Percentiles rank a stretch among this genome's conserved stretches.
These are phyloP conservation scores for Hemithea aestivaria DNA, from an alignment of 2,888 invertebrate genomes.

Conservation along the genomic window DNA sequence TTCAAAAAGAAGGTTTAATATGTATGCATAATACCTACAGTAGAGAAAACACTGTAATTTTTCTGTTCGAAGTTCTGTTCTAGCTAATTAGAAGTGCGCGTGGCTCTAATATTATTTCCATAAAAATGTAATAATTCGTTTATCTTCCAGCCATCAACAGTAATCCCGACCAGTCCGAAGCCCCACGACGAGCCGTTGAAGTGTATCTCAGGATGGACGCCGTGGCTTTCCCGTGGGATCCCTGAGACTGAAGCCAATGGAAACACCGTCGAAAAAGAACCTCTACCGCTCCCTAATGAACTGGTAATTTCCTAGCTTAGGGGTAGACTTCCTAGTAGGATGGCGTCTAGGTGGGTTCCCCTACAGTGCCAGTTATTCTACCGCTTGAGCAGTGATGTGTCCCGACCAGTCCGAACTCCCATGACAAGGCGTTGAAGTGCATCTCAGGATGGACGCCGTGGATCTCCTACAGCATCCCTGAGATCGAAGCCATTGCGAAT, in stretches of 20 bases:
- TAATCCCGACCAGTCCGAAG: conserved; percentile 35
- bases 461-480: conserved; percentile 81
- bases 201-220: conserved; percentile 87
- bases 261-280: conserved; percentile 65
- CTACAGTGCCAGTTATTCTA: no score
- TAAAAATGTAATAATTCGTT: not conserved
- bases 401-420: conserved; percentile 44
- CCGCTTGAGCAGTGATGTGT: no score
- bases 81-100: no score
- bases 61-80: no score
- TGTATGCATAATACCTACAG: no score
- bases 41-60: no score
- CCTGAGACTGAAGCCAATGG: conserved; percentile 47
- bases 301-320: conserved; percentile 75
- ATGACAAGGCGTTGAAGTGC: conserved; percentile 73
- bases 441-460: conserved; percentile 88
- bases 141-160: conserved; percentile 7
- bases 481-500: conserved; percentile 39
- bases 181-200: conserved; percentile 56
- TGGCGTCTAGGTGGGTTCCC: no score
- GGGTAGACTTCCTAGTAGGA: no score
- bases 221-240: conserved; percentile 85
- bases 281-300: conserved; percentile 75
- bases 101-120: no score
- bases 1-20: no score